Evolutionary conservation across 2,113 vertebrate species (phyloP).

Genomic region (Thalassoma bifasciatum): DNA sequence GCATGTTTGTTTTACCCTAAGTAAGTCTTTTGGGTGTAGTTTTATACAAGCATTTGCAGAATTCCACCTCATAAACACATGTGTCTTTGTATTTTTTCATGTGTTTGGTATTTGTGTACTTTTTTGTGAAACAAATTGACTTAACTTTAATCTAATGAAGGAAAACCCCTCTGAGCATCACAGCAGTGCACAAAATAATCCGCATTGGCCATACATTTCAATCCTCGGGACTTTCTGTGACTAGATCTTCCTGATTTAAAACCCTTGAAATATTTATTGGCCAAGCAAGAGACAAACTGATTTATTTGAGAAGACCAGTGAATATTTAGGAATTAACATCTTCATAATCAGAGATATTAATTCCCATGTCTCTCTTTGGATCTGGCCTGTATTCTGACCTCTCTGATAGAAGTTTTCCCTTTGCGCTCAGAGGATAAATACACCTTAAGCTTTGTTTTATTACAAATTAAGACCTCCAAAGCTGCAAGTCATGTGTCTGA

Average conservation of each 20-base stretch:
- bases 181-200: constrained; percentile 45
- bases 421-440: constrained; percentile 45
- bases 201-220: constrained; percentile 52
- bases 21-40: not conserved
- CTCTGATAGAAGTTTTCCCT: constrained; percentile 20
- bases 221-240: constrained; percentile 42
- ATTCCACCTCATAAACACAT: not conserved
- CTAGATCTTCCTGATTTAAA: constrained; percentile 62
- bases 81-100: not conserved
- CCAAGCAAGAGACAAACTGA: constrained; percentile 41
- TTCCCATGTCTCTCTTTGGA: constrained; percentile 34
- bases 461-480: constrained; percentile 56
- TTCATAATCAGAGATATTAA: constrained; percentile 67
- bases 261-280: constrained; percentile 57
- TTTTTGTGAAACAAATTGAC: not conserved
- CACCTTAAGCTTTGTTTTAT: constrained; percentile 62
- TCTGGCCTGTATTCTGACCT: constrained; percentile 33
- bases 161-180: constrained; percentile 27
- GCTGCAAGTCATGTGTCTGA: constrained; percentile 23
- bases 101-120: not conserved
- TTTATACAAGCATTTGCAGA: not conserved
- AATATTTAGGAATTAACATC: constrained; percentile 77
- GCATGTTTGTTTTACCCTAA: not conserved
- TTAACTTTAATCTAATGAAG: not conserved
- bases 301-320: constrained; percentile 62